These are phyloP conservation scores for Cyanoliseus patagonus DNA, from an alignment of 2,113 vertebrate species.

Conservation along the genomic window DNA sequence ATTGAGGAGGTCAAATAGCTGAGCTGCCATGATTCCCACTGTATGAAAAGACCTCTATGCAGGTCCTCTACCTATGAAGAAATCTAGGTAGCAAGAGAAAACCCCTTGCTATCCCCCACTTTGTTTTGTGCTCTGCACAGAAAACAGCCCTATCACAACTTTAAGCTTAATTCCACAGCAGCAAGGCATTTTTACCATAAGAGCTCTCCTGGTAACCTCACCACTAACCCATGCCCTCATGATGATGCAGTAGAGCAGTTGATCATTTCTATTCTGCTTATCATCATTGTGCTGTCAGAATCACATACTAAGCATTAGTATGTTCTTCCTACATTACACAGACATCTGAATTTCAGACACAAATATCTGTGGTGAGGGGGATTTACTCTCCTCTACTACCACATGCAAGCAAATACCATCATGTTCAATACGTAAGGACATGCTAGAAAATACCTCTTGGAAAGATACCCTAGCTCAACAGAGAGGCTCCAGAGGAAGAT, in stretches of 20 bases:
- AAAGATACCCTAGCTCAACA: neutral
- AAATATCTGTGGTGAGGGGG: neutral
- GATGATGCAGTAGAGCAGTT: neutral
- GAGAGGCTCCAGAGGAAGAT: neutral
- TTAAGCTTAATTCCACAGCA: neutral
- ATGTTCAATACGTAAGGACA: neutral
- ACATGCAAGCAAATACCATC: neutral
- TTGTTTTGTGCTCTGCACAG: neutral
- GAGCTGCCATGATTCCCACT: neutral
- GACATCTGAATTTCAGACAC: neutral
- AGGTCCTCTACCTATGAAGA: neutral
- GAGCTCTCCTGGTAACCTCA: neutral
- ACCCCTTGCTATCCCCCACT: neutral
- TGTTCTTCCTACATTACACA: neutral
- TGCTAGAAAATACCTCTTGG: neutral
- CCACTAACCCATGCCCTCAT: neutral
- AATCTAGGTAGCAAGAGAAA: neutral
- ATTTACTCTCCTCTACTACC: neutral
- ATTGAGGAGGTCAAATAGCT: neutral
- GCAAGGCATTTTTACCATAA: neutral
- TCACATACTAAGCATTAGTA: neutral
- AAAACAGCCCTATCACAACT: neutral
- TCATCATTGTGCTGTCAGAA: neutral
- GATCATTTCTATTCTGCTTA: neutral
- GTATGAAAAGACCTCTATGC: neutral